These are phyloP conservation scores for Caenorhabditis macrosperma DNA, from an alignment of 2,888 invertebrate species.

Conservation along the genomic window DNA sequence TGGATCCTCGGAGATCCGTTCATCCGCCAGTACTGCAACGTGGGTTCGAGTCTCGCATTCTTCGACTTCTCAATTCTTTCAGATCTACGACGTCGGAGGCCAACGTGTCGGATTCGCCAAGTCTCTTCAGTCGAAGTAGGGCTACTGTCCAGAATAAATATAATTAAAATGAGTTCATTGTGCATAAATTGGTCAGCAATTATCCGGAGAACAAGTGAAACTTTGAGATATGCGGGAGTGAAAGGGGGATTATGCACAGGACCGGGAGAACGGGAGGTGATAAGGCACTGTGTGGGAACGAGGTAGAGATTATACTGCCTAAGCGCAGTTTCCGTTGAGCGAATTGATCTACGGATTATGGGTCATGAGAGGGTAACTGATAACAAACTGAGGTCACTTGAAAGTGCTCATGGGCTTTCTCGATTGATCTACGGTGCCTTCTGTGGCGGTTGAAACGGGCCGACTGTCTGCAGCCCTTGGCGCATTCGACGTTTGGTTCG, in stretches of 20 bases:
- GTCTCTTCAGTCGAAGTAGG: conserved; percentile 65
- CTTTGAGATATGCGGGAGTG: conserved; percentile 6
- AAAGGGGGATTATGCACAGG: conserved; percentile 27
- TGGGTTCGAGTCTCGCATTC: conserved; percentile 2
- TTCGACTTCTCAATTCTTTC: background rate
- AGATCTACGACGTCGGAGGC: conserved; percentile 67
- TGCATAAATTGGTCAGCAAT: conserved; percentile 42
- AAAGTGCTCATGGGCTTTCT: conserved; percentile 52
- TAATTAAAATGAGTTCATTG: conserved; percentile 28
- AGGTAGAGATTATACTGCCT: conserved; percentile 44
- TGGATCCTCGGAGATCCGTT: conserved; percentile 73
- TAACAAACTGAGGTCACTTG: conserved; percentile 22
- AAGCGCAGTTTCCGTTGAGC: conserved; percentile 3
- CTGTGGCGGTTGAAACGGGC: conserved; percentile 34
- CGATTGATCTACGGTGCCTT: conserved; percentile 10
- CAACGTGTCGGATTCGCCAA: conserved; percentile 70
- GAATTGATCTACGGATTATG: conserved; percentile 7
- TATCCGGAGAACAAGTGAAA: conserved; percentile 24
- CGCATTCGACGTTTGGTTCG: conserved; percentile 9
- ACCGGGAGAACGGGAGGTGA: conserved; percentile 35
- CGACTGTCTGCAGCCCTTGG: conserved; percentile 18
- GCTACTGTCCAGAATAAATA: background rate
- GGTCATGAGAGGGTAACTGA: conserved; percentile 20
- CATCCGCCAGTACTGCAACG: conserved; percentile 69
- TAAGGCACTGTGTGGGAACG: conserved; percentile 28